Percentiles rank a stretch among this genome's conserved stretches.
These are phyloP conservation scores for Alloscopus bannaensis DNA, from an alignment of 2,888 invertebrate genomes.

Conservation along the genomic window DNA sequence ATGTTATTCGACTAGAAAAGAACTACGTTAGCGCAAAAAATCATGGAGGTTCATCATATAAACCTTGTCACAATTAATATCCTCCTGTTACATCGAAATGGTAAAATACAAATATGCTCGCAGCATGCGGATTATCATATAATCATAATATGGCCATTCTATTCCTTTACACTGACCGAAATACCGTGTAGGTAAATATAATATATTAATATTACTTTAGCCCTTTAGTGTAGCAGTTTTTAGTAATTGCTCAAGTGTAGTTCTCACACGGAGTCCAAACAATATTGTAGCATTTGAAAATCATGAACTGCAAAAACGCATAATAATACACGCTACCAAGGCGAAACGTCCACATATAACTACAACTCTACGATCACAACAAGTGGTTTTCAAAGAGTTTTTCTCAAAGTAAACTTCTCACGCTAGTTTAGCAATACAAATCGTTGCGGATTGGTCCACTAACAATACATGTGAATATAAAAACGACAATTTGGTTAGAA, in stretches of 20 bases:
- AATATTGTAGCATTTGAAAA: not conserved
- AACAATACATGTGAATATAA: not conserved
- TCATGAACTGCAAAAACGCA: not conserved
- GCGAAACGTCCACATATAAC: no score
- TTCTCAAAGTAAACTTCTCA: not conserved
- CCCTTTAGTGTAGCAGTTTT: not conserved
- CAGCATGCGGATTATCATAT: not conserved
- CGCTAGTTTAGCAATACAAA: not conserved
- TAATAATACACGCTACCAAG: not conserved
- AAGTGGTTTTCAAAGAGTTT: not conserved
- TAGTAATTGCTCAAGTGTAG: not conserved
- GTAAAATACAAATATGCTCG: not conserved
- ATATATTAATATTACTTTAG: not conserved
- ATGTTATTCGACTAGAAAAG: constrained; percentile 41
- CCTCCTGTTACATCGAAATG: not conserved
- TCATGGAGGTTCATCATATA: no score
- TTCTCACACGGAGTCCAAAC: not conserved
- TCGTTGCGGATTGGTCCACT: not conserved
- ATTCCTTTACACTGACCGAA: constrained; percentile 10
- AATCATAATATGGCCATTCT: constrained; percentile 2
- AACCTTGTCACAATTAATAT: not conserved
- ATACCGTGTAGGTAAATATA: constrained; percentile 12
- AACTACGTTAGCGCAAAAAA: constrained; percentile 19
- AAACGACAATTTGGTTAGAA: not conserved
- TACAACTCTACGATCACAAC: not conserved